These are phyloP conservation scores for Caenorhabditis doughertyi DNA, from an alignment of 2,888 invertebrate genomes.

Conservation along the genomic window DNA sequence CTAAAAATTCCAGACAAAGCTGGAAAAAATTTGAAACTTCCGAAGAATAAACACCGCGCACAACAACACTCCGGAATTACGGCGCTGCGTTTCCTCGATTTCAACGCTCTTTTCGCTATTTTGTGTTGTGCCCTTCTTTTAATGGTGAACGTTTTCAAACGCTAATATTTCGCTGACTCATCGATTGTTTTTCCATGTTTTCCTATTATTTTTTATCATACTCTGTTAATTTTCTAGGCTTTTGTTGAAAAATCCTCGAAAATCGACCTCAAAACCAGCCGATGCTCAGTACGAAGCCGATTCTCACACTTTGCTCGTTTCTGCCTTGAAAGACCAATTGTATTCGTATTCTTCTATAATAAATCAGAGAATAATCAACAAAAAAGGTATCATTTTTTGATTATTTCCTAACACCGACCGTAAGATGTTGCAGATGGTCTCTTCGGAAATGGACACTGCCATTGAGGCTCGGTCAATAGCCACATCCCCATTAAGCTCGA, in stretches of 20 bases:
- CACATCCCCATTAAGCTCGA: constrained; percentile 45
- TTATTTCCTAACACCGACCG: neutral
- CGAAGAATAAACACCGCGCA: constrained; percentile 10
- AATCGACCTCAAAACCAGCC: constrained; percentile 18
- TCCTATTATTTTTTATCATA: neutral
- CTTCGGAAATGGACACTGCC: constrained; percentile 58
- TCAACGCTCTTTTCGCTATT: neutral
- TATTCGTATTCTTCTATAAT: constrained; percentile 4
- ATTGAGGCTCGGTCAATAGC: constrained; percentile 57
- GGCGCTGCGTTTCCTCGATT: constrained; percentile 26
- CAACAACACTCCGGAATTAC: constrained; percentile 23
- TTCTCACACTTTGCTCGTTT: constrained; percentile 47
- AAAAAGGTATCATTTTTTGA: neutral
- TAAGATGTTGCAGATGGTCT: constrained; percentile 57
- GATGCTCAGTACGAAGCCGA: constrained; percentile 37
- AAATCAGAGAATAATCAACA: neutral
- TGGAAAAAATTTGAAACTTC: neutral
- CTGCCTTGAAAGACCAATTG: constrained; percentile 25
- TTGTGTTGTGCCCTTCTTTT: neutral
- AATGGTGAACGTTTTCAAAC: neutral
- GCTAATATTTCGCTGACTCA: constrained; percentile 20
- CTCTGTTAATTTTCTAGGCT: neutral
- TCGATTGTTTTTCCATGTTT: neutral
- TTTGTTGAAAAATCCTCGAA: constrained; percentile 4
- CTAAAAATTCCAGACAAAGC: neutral